A percentile compares a stretch with the other conserved stretches of the same genome.
These are phyloP conservation scores for Hapalemur alaotrensis DNA, from an alignment of 2,797 vertebrate species.

Conservation along the genomic window DNA sequence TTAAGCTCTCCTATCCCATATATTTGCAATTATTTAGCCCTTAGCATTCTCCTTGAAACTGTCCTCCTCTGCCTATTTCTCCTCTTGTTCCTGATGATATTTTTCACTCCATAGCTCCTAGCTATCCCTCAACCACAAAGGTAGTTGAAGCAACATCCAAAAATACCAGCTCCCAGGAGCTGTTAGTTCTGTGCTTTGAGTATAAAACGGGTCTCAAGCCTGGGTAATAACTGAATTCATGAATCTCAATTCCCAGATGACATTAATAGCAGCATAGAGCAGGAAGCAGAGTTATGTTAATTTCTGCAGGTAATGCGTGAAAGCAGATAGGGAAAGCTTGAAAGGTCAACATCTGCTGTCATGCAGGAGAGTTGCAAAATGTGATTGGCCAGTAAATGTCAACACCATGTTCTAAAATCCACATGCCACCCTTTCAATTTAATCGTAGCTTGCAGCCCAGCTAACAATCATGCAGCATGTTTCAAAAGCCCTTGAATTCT, in stretches of 20 bases:
- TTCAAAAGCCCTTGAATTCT: slow-evolving; percentile 85
- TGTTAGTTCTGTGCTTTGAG: slow-evolving; percentile 83
- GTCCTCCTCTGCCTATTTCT: slow-evolving; percentile 80
- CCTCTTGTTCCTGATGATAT: slow-evolving; percentile 83
- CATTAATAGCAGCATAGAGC: slow-evolving; percentile 85
- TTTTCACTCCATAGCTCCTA: slow-evolving; percentile 85
- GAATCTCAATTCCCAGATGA: slow-evolving; percentile 87
- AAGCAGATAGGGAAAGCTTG: slow-evolving; percentile 84
- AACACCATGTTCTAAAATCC: slow-evolving; percentile 87
- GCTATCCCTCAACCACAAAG: slow-evolving; percentile 88
- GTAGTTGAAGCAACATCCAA: slow-evolving; percentile 87
- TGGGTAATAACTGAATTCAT: slow-evolving; percentile 88
- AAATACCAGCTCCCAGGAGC: slow-evolving; percentile 88
- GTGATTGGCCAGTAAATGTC: slow-evolving; percentile 89
- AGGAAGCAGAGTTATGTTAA: slow-evolving; percentile 87
- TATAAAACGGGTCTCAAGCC: slow-evolving; percentile 83
- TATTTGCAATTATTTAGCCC: slow-evolving; percentile 83
- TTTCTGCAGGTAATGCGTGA: slow-evolving; percentile 87
- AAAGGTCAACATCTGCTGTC: slow-evolving; percentile 90
- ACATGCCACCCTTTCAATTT: slow-evolving; percentile 85
- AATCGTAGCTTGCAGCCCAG: slow-evolving; percentile 84
- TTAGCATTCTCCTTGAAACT: slow-evolving; percentile 86
- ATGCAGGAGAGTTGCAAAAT: slow-evolving; percentile 84
- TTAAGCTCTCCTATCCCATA: slow-evolving; percentile 69
- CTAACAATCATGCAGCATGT: slow-evolving; percentile 83